Evolutionary conservation across 2,113 vertebrate genomes (phyloP), one percentile per base, ranked within the genome.

Genomic region (Rhinogobius similis): DNA sequence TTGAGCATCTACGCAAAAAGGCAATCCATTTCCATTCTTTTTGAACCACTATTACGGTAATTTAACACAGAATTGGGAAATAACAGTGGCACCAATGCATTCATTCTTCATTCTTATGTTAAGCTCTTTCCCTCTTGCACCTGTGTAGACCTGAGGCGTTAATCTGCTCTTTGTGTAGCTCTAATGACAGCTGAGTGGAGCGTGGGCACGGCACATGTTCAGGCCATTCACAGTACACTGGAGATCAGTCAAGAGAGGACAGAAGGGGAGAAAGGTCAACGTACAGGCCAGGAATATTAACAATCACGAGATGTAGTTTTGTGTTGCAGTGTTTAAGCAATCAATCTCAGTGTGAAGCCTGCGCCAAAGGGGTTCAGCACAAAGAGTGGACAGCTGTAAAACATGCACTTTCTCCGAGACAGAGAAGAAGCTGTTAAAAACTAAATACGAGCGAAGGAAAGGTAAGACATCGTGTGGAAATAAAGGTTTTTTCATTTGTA

Each of bases 121-220:
- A 79, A 89, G 81, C 84, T 76, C 9, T 86, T 84, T 72, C 32
- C 64, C 32, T 69, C 73, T 63, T 62, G 67, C 77, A 86, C 89
- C 81, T 82, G 80, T 64, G 70, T 32, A 82, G 66, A 56, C 70
- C 64, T 56, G 66, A 27, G 59, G 13, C 76, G 75, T 75, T 77
- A 67, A 83, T 87, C 82, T 79, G 74, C 69, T 82, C 70, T 70
- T 66, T 23, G 58, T 65, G 76, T 68, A 38, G 64, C 29, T 10
- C 77, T 83, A 79, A 83, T 72, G 77, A 72, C 10, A 62, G 65
- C 77, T 76, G 82, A 82, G 80, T 61, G 65, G 48, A 70, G 73
- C 64, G 56, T 29, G 67, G 65, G 71, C 75, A 10, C 61, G 53
- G 59, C 48, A 48, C 63, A 20, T 43, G 75, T 64, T 3, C 39